phyloP scores from a whole-genome alignment of 2,113 vertebrate genomes.

The Pangasianodon gigas region DNA sequence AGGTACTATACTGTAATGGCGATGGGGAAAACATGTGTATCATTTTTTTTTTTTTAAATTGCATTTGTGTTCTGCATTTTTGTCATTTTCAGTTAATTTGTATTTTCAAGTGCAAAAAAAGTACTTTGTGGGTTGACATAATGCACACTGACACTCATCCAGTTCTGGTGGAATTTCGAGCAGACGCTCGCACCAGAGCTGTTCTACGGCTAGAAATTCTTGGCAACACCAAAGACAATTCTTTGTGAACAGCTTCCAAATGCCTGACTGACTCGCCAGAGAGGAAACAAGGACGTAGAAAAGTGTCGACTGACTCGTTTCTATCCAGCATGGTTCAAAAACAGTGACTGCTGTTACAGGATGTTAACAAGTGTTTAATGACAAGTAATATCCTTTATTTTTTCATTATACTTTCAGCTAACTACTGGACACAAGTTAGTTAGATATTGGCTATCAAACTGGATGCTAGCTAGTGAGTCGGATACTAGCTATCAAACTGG shows the following conservation, averaged over 20 bases:
- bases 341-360: background rate
- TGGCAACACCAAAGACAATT: background rate
- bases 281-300: background rate
- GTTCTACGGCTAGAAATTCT: background rate
- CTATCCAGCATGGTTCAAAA: background rate
- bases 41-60: background rate
- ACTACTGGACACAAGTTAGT: background rate
- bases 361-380: background rate
- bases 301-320: background rate
- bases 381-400: background rate
- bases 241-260: slow-evolving; percentile 17
- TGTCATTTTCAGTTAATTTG: background rate
- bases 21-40: background rate
- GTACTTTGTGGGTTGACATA: background rate
- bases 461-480: background rate
- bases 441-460: background rate
- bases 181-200: background rate
- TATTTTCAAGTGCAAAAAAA: background rate
- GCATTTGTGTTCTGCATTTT: background rate
- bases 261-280: background rate
- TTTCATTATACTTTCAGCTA: background rate
- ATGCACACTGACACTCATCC: background rate
- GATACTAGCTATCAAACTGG: background rate
- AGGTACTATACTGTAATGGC: background rate
- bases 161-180: background rate